Evolutionary conservation across 2,888 invertebrate genomes (phyloP), one percentile per base, ranked within the genome.

Genomic region (Kuschelorhynchus macadamiae): DNA sequence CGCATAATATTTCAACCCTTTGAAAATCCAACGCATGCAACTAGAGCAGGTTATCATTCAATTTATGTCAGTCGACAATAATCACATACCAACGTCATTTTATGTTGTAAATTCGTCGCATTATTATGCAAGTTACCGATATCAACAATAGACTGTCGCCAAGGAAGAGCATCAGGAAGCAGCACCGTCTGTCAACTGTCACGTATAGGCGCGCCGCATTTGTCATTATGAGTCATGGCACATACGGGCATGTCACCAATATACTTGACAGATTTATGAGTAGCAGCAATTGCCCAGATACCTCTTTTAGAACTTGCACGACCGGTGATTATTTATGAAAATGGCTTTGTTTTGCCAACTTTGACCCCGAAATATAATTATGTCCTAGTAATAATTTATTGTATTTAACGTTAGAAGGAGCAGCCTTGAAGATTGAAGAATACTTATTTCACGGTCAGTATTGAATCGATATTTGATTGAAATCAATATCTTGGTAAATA

Each of bases 151-250:
- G 55, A 49, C 65, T 53, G 61, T 67, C 57, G 62, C 56, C 59
- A 46, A 69, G 67, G 64, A 70, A 70, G 53, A 59, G 50, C 41
- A 46, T 44, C 47, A 53, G 59, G 50, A 67, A 55, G 41, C 50
- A 55, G 53, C 50, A 57, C 21, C 62, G 71, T 73, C 71, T 68
- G 68, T 72, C 73, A 74, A 72, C 56, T 67, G 71, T 72, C 71
- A 72, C 67, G 68, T 73, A 52, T 49, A 33, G 65, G 59, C 52
- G 65, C 41, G 65, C 46, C 65, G 41, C 59, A 65, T 65, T 65
- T 59, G 65, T 65, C 65, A 65, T 52, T n/a, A 59, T 65, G 65
- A 65, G 46, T 65, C 65, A 65, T 59, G 50, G 41, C 18, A 14
- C 65, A 57, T 52, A 65, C 65, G 57, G 65, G 21, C 41, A 47